Percentiles rank a stretch among this genome's conserved stretches.
Conservation (phyloP, 2,113 vertebrate species). For the Ursus arctos region DNA sequence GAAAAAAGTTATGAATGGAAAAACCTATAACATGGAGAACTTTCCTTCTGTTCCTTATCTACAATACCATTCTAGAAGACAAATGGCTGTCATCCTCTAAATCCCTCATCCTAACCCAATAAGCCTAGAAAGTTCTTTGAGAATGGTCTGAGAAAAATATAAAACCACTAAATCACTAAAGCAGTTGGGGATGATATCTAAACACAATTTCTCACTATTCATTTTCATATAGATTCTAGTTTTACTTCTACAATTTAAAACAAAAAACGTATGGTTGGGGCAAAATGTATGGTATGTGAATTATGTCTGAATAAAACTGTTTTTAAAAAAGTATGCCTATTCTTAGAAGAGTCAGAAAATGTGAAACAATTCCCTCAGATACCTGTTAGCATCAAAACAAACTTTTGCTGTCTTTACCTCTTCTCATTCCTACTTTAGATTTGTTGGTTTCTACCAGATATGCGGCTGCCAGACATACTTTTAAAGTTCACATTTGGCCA, state of each 20-base stretch:
- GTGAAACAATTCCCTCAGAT: constrained; percentile 5
- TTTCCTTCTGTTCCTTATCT: neutral
- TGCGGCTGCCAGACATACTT: constrained; percentile 15
- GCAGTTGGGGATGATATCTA: neutral
- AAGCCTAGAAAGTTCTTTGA: neutral
- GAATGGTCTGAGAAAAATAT: neutral
- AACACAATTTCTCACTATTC: constrained; percentile 14
- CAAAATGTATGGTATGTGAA: neutral
- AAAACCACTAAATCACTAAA: neutral
- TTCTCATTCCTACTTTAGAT: neutral
- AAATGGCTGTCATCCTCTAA: neutral
- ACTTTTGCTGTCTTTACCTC: neutral
- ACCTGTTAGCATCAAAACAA: constrained; percentile 38
- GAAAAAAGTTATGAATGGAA: neutral
- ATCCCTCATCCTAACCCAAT: neutral
- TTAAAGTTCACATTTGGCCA: constrained; percentile 32
- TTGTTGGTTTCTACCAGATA: constrained; percentile 1
- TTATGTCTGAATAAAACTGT: neutral
- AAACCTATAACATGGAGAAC: neutral
- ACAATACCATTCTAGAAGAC: neutral
- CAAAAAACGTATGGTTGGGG: neutral
- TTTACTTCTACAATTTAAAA: constrained; percentile 3
- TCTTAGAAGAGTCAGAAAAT: neutral
- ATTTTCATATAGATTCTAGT: neutral
- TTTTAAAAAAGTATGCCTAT: neutral